These are phyloP conservation scores for Pluvianellus socialis DNA, from an alignment of 2,113 vertebrate species.

Conservation along the genomic window DNA sequence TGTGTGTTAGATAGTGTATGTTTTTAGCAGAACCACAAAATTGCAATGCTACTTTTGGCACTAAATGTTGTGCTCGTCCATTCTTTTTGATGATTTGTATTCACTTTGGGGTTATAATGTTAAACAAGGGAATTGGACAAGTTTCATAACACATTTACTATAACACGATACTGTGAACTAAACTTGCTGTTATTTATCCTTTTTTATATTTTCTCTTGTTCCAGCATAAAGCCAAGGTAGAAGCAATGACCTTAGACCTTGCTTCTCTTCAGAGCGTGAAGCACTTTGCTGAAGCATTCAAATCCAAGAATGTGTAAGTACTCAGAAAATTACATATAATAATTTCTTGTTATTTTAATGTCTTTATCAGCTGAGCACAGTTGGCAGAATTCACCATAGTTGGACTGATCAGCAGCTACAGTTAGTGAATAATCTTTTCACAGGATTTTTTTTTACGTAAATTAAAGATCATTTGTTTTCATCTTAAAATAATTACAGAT, in stretches of 20 bases:
- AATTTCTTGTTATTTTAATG: constrained; percentile 55
- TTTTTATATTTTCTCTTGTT: constrained; percentile 68
- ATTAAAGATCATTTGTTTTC: background rate
- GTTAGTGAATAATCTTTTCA: background rate
- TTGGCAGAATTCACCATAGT: background rate
- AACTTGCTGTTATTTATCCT: constrained; percentile 76
- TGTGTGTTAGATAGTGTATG: background rate
- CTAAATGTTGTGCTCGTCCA: constrained; percentile 23
- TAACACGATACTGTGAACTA: constrained; percentile 64
- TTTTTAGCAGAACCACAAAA: constrained; percentile 50
- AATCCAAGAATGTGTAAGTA: constrained; percentile 94
- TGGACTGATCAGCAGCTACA: background rate
- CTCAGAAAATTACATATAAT: constrained; percentile 30
- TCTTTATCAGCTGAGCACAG: constrained; percentile 69
- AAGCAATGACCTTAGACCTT: constrained; percentile 93
- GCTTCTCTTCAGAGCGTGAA: constrained; percentile 87
- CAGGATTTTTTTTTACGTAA: background rate
- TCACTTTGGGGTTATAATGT: constrained; percentile 70
- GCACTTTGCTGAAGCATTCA: constrained; percentile 90
- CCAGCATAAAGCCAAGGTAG: constrained; percentile 95
- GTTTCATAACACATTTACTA: constrained; percentile 71
- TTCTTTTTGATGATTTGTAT: constrained; percentile 70
- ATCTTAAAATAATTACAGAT: background rate
- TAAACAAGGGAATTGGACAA: constrained; percentile 73
- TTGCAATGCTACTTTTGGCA: constrained; percentile 66